Evolutionary conservation across 2,113 vertebrate genomes (phyloP).

Genomic region (Herpailurus yagouaroundi): DNA sequence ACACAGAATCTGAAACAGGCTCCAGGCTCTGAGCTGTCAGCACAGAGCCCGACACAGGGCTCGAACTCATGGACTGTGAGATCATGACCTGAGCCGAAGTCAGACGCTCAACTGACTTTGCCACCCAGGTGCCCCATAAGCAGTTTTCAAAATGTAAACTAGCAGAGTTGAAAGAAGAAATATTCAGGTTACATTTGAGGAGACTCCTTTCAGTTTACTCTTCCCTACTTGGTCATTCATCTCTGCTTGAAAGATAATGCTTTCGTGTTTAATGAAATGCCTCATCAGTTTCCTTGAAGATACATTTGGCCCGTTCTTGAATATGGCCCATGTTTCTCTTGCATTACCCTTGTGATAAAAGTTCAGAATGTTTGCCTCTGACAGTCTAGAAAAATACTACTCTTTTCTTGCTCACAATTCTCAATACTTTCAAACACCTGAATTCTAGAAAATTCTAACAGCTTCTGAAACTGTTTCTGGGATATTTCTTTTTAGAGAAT

Average conservation of each 20-base stretch:
- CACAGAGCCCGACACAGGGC: too few species aligned
- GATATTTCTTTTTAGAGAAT: background rate
- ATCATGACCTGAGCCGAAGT: too few species aligned
- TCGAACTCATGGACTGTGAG: too few species aligned
- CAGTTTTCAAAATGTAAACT: background rate
- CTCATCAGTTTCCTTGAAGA: background rate
- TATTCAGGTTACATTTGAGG: background rate
- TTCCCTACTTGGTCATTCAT: background rate
- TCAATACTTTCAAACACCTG: background rate
- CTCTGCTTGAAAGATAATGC: background rate
- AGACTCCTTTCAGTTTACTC: background rate
- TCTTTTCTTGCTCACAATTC: background rate
- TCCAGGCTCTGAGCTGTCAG: too few species aligned
- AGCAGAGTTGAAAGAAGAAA: background rate
- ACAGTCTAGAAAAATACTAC: background rate
- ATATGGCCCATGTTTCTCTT: background rate
- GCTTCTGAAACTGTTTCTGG: background rate
- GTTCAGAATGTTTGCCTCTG: background rate
- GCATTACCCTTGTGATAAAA: background rate
- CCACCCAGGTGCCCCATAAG: background rate
- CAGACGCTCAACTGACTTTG: too few species aligned
- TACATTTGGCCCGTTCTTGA: background rate
- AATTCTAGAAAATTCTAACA: background rate
- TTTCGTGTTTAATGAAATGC: conserved; percentile 40
- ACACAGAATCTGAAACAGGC: too few species aligned